Evolutionary conservation across 2,113 vertebrate genomes (phyloP).

Genomic region (Dasyornis broadbenti): DNA sequence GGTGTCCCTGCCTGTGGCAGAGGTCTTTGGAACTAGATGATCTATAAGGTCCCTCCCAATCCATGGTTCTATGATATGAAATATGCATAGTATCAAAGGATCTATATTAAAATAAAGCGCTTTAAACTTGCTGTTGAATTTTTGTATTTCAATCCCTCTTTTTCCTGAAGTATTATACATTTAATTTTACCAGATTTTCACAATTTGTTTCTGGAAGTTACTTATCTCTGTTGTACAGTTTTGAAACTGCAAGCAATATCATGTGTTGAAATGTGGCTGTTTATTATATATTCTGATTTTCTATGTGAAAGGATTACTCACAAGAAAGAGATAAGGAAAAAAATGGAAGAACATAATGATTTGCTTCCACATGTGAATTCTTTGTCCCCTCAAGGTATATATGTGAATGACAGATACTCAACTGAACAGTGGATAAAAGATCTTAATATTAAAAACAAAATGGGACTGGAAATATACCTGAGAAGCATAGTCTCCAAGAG

Average conservation of each 20-base stretch:
- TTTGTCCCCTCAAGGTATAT: background rate
- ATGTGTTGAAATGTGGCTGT: background rate
- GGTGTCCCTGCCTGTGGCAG: background rate
- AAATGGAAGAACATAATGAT: background rate
- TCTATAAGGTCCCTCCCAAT: background rate
- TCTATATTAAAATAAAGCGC: background rate
- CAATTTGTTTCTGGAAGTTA: background rate
- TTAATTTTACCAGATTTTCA: conserved; percentile 28
- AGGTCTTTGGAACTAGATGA: background rate
- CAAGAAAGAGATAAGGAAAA: conserved; percentile 25
- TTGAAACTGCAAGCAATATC: background rate
- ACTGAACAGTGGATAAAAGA: conserved; percentile 41
- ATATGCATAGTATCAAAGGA: background rate
- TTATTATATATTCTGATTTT: conserved; percentile 57
- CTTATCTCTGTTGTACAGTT: conserved; percentile 7
- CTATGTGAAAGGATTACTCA: conserved; percentile 42
- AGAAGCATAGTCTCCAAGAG: conserved; percentile 17
- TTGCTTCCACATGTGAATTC: conserved; percentile 50
- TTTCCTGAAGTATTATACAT: background rate
- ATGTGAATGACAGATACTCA: background rate
- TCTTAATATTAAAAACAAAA: conserved; percentile 56
- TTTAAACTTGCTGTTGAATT: background rate
- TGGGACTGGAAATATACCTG: conserved; percentile 10
- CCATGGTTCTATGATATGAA: background rate
- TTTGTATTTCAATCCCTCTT: background rate